These are phyloP conservation scores for Mimachlamys varia DNA, from an alignment of 2,888 invertebrate species.

Conservation along the genomic window DNA sequence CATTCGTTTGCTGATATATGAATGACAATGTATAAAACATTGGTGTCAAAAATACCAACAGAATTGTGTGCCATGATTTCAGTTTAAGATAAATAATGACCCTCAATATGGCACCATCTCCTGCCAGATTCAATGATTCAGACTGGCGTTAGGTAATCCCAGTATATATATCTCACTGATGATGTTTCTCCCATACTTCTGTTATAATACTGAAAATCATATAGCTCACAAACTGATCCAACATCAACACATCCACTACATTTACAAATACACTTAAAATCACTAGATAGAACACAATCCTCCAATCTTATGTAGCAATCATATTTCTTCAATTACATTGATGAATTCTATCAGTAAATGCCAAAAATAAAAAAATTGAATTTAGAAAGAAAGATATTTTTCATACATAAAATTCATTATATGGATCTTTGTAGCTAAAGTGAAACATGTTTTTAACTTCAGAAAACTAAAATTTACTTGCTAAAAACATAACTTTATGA, in stretches of 20 bases:
- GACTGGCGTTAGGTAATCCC: background rate
- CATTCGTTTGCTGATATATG: background rate
- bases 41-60: background rate
- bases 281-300: background rate
- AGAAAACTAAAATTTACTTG: too few species aligned
- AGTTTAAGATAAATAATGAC: background rate
- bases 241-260: background rate
- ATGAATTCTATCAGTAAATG: too few species aligned
- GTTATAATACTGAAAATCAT: background rate
- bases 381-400: background rate
- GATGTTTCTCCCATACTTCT: background rate
- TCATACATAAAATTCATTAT: background rate
- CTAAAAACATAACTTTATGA: too few species aligned
- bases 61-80: background rate
- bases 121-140: background rate
- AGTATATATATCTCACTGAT: background rate
- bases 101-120: background rate
- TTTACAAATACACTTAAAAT: background rate
- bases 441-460: background rate
- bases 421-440: background rate
- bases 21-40: background rate
- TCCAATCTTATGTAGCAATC: background rate
- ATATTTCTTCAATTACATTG: background rate
- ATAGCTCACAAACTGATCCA: background rate
- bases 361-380: too few species aligned